Evolutionary conservation across 2,113 vertebrate genomes (phyloP), one percentile per base, ranked within the genome.

Genomic region (Scalopus aquaticus): DNA sequence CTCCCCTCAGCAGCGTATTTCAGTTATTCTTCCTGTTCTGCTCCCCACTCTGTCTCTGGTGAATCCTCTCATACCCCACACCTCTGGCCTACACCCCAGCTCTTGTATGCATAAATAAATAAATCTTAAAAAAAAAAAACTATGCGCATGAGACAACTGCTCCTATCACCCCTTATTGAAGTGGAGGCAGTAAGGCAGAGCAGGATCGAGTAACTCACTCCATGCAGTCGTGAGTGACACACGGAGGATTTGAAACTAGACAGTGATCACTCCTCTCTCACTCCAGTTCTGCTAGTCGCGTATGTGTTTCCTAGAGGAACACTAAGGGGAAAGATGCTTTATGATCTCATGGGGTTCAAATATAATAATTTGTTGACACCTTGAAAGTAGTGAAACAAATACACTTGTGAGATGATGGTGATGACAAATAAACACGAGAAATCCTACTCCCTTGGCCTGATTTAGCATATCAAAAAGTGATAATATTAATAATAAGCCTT

Each of bases 401-500:
- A 28, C 10, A 16, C 22, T 30, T 44, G 49, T 85, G 64, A 51
- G 51, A 69, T 62, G 39, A 67, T 69, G 60, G 32, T 46, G 56
- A 44, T 96, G 90, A 96, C 69, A 88, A 93, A 89, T 84, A 86
- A 91, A 24, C 42, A 46, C 44, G 58, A 91, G 62, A 81, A 88
- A 74, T 30, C 73, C 22, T 44, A 20, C 20, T 7, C 73, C 67
- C 16, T 62, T 54, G 69, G 84, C 42, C 60, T 79, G 65, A 30
- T 35, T 96, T 95, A 88, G 46, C 78, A 94, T 88, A 91, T 94
- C 69, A 79, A 95, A 96, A 67, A 32, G 58, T 94, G 64, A 94
- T 92, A 85, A 95, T 96, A 88, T 88, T 70, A 95, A 95, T 94
- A 92, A 96, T 96, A 92, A 92, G 74, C 58, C 32, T 35, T 70